Evolutionary conservation across 2,797 vertebrate species (phyloP), one percentile per base, ranked within the genome.

Genomic region (Danio choprae): DNA sequence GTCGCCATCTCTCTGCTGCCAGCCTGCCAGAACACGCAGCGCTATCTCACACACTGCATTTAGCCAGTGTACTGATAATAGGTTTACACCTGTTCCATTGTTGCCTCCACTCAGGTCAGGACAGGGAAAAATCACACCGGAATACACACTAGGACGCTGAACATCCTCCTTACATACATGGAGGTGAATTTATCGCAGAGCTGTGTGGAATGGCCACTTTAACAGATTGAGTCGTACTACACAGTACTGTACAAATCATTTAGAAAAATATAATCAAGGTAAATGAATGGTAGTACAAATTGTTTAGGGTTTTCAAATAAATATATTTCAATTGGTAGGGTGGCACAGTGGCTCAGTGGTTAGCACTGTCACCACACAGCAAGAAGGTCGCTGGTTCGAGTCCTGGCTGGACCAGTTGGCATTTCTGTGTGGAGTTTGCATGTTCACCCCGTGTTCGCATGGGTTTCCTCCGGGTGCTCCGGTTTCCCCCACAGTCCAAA

Each of bases 21-120:
- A 83, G 77, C 83, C 81, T 84, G 84, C 84, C 74, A 78, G 78
- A 81, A 86, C 87, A 77, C 69, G 73, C 82, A 85, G 74, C 77
- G 63, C 81, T 81, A 80, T 59, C 81, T 84, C 75, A 80, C 80
- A 80, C 79, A 85, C 64, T 83, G 79, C 81, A 84, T 80, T 65
- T 83, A 83, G 75, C 62, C 53, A 69, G 79, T 59, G 74, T 50
- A 82, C 85, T 87, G 84, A 87, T 87, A 88, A 87, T 86, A 84
- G 84, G 79, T 86, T 85, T 82, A 84, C 85, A 89, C 86, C 86
- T 89, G 83, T 86, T 89, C 81, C 71, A 40, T 75, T 86, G 83
- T 79, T 84, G 81, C 81, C 74, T 77, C 76, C 46, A 80, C 76
- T 84, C 70, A 83, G 85, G 84, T 88, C 84, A 86, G 84, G 78